Percentiles rank a stretch among this genome's conserved stretches.
Conservation (phyloP, 1,140 invertebrate species). For the Lasaia peninsularis region DNA sequence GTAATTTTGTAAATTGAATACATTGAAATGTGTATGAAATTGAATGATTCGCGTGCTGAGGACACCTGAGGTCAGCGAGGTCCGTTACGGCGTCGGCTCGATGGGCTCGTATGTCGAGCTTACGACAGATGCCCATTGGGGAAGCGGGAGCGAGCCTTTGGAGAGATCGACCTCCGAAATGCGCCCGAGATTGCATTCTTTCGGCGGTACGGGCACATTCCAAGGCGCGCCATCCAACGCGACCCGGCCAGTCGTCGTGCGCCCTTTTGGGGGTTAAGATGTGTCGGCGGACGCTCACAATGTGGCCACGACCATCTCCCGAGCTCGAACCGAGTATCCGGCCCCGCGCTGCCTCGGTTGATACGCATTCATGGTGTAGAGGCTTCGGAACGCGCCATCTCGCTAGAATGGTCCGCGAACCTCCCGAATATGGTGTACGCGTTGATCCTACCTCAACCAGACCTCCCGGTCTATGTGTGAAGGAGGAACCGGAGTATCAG, state of each 20-base stretch:
- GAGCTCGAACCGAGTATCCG: conserved; percentile 53
- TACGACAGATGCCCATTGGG: conserved; percentile 68
- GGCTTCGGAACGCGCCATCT: conserved; percentile 43
- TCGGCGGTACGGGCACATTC: conserved; percentile 75
- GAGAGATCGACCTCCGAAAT: conserved; percentile 75
- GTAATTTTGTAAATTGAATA: conserved; percentile 42
- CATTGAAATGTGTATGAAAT: conserved; percentile 35
- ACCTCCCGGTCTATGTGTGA: conserved; percentile 49
- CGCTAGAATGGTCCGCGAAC: conserved; percentile 59
- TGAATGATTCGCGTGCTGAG: conserved; percentile 60
- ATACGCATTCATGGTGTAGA: conserved; percentile 41
- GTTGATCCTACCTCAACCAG: conserved; percentile 52
- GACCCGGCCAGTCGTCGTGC: conserved; percentile 71
- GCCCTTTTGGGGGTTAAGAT: conserved; percentile 77
- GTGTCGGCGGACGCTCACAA: conserved; percentile 67
- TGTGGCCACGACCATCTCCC: conserved; percentile 66
- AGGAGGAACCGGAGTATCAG: conserved; percentile 66
- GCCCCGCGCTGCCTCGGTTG: conserved; percentile 45
- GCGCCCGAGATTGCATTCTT: conserved; percentile 77
- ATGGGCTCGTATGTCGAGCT: conserved; percentile 57
- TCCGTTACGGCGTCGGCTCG: conserved; percentile 61
- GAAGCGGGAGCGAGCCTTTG: conserved; percentile 64
- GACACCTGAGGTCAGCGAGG: conserved; percentile 51
- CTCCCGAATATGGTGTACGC: conserved; percentile 61
- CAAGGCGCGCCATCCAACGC: conserved; percentile 66